Percentiles rank a stretch among this genome's conserved stretches.
These are phyloP conservation scores for Arrhopalites spinosus DNA, from an alignment of 2,888 invertebrate species.

Conservation along the genomic window DNA sequence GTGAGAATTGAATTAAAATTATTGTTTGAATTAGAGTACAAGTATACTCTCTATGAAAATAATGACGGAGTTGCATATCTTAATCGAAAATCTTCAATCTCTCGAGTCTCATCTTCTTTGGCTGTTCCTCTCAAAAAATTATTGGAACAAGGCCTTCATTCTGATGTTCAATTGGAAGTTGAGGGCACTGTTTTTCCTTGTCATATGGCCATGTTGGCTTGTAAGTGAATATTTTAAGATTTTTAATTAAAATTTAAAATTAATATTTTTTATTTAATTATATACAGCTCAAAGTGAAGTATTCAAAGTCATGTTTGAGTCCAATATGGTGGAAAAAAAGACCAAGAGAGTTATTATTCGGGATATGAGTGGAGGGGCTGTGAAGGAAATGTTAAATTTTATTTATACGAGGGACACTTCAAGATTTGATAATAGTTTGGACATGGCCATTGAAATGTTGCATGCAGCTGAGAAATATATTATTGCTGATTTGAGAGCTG, in stretches of 20 bases:
- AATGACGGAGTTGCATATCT: not conserved
- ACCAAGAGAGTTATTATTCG: conserved; percentile 34
- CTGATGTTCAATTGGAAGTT: conserved; percentile 34
- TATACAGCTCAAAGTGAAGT: conserved; percentile 37
- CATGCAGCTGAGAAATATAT: conserved; percentile 36
- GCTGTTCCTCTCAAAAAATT: conserved; percentile 20
- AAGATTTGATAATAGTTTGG: conserved; percentile 28
- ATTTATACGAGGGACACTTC: conserved; percentile 27
- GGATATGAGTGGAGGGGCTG: conserved; percentile 28
- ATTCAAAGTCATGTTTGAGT: conserved; percentile 36
- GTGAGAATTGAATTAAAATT: conserved; percentile 15
- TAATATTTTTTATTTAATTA: not conserved
- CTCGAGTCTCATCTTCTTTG: not conserved
- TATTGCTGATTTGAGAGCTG: conserved; percentile 22
- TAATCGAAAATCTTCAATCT: not conserved
- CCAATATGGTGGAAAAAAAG: conserved; percentile 35
- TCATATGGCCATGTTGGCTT: conserved; percentile 30
- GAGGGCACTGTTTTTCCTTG: conserved; percentile 23
- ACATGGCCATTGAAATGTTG: conserved; percentile 37
- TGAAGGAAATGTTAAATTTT: conserved; percentile 34
- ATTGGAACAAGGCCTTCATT: conserved; percentile 22
- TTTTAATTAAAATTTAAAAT: not conserved
- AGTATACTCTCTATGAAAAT: conserved; percentile 11
- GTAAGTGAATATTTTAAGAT: conserved; percentile 16
- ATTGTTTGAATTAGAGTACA: conserved; percentile 29